phyloP scores from a whole-genome alignment of 2,113 vertebrate species.

The Psilopsiagon aymara region DNA sequence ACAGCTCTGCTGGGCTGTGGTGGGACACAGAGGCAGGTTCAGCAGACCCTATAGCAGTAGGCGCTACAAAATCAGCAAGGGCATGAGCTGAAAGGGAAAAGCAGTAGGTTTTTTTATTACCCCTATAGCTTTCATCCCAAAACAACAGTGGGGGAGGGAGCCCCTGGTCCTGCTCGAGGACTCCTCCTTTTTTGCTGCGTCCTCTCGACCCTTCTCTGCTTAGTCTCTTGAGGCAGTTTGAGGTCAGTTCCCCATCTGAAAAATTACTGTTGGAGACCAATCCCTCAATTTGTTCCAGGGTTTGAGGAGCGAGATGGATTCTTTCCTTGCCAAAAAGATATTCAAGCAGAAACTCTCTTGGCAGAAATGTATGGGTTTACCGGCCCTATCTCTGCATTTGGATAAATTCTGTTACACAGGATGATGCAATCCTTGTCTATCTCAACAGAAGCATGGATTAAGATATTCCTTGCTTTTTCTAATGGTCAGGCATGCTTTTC shows the following conservation, averaged over 20 bases:
- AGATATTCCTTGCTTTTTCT: not conserved
- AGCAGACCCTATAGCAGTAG: not conserved
- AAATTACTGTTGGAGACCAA: not conserved
- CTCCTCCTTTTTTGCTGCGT: not conserved
- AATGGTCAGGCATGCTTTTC: not conserved
- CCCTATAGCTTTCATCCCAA: not conserved
- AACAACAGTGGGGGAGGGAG: not conserved
- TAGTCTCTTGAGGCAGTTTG: not conserved
- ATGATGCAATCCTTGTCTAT: not conserved
- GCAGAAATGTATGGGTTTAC: not conserved
- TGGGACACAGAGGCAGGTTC: not conserved
- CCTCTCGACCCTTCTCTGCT: not conserved
- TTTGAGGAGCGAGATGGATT: not conserved
- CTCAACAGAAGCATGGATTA: not conserved
- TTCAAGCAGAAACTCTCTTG: not conserved
- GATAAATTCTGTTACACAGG: not conserved
- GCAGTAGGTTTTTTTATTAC: accelerated
- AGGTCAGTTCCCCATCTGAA: slow-evolving; percentile 2
- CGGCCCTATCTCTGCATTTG: not conserved
- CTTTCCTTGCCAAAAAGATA: slow-evolving; percentile 7
- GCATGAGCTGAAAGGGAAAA: not conserved
- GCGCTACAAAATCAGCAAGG: not conserved
- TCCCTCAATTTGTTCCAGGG: not conserved
- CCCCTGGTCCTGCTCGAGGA: not conserved
- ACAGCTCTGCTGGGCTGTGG: accelerated